Base-by-base conservation (phyloP, 92 coral and sea anemone genomes). In the Metridium senile region DNA sequence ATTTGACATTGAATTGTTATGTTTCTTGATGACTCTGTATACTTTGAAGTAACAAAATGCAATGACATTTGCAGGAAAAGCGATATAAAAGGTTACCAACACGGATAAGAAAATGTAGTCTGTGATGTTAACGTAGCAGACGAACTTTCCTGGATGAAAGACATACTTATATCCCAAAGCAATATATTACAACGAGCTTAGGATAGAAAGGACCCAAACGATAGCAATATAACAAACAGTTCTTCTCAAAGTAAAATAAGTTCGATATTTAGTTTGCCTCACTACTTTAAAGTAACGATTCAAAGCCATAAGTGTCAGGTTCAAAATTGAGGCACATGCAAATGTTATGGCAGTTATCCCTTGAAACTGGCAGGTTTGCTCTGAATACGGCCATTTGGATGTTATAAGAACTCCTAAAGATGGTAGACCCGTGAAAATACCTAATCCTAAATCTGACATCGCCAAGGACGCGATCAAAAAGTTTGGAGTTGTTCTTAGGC, bases 281-380 rank as follows among this genome's bases (percentile, higher is more conserved):
- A 39, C 49, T 4, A 39, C 13, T 4, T 13, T 39, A 39, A 39
- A 39, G 49, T 39, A 39, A 39, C 49, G 49, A 39, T 39, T 39
- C 13, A 39, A 6, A 39, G 49, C 49, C 49, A 39, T 39, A 6
- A 39, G 49, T 39, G 49, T 39, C 49, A 39, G 49, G 49, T 39
- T 39, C 1, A 74, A 59, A 29, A 58, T 66, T 23, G 79, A 74
- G 20, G 65, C 43, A 19, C 65, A 59, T 19, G 58, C 31, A 30
- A 59, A 74, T 61, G 62, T 74, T 74, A 69, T 21, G 11, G 79
- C 52, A 74, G 51, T 52, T 11, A 34, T 74, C 17, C 58, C 74
- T 11, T 70, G 51, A 1, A 70, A 70, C 58, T 21, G 21, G 49
- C 49, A 39, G 13, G 49, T 39, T 39, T 13, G 8, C 13, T 39